Percentiles rank a stretch among this genome's conserved stretches.
Evolutionary conservation across 2,888 invertebrate species (phyloP).

Genomic region (Lycaena phlaeas): DNA sequence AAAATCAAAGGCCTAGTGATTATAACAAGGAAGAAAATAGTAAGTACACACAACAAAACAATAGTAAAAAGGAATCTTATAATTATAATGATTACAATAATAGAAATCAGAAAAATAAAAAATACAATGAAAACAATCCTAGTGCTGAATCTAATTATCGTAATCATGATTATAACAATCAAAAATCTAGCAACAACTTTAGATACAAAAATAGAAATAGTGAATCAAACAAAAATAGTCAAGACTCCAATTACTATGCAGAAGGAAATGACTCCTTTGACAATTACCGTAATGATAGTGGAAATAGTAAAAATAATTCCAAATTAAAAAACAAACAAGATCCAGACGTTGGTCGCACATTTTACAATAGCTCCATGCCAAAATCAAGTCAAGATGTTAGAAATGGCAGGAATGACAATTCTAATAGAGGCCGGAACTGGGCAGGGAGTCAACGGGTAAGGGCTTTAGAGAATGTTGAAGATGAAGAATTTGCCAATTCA

Average conservation of each 20-base stretch:
- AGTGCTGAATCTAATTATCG: conserved; percentile 24
- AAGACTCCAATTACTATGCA: conserved; percentile 16
- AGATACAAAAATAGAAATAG: conserved; percentile 16
- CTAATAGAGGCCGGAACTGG: conserved; percentile 41
- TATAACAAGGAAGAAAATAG: conserved; percentile 27
- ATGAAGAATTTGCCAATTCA: conserved; percentile 55
- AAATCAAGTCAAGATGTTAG: conserved; percentile 50
- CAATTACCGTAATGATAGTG: conserved; percentile 31
- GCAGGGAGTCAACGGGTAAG: conserved; percentile 45
- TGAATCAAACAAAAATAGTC: conserved; percentile 17
- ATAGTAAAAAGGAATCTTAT: conserved; percentile 13
- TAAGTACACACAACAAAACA: conserved; percentile 22
- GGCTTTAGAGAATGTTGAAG: conserved; percentile 39
- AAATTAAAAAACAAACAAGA: conserved; percentile 46
- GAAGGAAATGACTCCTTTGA: conserved; percentile 21
- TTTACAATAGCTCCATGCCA: conserved; percentile 51
- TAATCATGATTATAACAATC: conserved; percentile 11
- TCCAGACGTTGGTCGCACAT: conserved; percentile 42
- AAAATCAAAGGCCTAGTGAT: conserved; percentile 28
- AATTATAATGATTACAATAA: conserved; percentile 10
- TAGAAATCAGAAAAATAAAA: conserved; percentile 10
- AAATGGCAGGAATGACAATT: conserved; percentile 40
- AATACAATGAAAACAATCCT: conserved; percentile 22
- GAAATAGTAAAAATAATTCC: conserved; percentile 38
- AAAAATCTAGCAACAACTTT: conserved; percentile 18